A percentile compares a stretch with the other conserved stretches of the same genome.
Evolutionary conservation across 2,797 vertebrate genomes (phyloP).

Genomic region (Lagodon rhomboides): DNA sequence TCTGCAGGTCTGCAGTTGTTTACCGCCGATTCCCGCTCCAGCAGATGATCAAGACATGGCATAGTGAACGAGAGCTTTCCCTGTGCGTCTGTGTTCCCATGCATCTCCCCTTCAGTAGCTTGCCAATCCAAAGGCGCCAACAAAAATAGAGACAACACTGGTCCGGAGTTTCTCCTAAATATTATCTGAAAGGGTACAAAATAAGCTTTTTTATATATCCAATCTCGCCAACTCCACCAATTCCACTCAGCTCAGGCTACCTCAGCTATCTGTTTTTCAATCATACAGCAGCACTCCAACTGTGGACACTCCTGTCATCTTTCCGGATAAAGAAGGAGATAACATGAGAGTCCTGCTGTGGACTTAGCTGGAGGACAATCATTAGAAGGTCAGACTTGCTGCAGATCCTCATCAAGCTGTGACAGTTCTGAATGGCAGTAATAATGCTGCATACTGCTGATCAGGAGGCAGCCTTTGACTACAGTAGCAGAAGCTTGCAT

Average conservation of each 20-base stretch:
- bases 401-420: conserved; percentile 68
- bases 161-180: conserved; percentile 36
- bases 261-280: conserved; percentile 52
- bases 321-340: conserved; percentile 64
- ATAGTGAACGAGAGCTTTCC: conserved; percentile 10
- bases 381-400: conserved; percentile 74
- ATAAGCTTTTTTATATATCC: conserved; percentile 16
- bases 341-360: conserved; percentile 65
- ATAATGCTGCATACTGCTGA: conserved; percentile 21
- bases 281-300: conserved; percentile 56
- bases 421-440: conserved; percentile 52
- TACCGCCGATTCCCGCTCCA: conserved; percentile 31
- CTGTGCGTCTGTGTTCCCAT: conserved; percentile 26
- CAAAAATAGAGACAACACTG: conserved; percentile 28
- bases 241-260: conserved; percentile 38
- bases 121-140: conserved; percentile 13
- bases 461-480: conserved; percentile 37
- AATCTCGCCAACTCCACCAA: conserved; percentile 20
- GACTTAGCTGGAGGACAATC: conserved; percentile 63
- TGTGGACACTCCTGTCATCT: conserved; percentile 63
- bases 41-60: conserved; percentile 55
- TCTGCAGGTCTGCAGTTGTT: conserved; percentile 44
- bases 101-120: conserved; percentile 31
- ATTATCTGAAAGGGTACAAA: conserved; percentile 35
- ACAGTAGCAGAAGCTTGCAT: conserved; percentile 40